Evolutionary conservation across 2,113 vertebrate genomes (phyloP).

Genomic region (Ochotona curzoniae): DNA sequence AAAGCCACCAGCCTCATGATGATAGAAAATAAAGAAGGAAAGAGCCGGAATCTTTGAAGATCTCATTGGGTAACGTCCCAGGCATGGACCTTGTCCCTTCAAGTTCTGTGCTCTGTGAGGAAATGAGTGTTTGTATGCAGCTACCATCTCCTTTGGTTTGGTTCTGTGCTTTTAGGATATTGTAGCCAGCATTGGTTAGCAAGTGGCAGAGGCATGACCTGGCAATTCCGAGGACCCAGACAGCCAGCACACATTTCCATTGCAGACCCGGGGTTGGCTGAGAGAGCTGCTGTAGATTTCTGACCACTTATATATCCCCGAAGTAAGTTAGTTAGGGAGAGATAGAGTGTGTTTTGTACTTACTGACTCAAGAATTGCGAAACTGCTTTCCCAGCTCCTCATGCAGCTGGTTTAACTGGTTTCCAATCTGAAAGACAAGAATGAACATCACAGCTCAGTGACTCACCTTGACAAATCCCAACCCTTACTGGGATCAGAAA

Average conservation of each 20-base stretch:
- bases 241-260: fast-evolving
- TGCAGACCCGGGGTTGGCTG: neutral
- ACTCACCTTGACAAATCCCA: neutral
- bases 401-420: neutral
- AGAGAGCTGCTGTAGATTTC: neutral
- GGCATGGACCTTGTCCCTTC: too few species aligned
- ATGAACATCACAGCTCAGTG: too few species aligned
- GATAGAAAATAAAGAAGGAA: neutral
- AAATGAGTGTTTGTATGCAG: neutral
- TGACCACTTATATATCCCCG: neutral
- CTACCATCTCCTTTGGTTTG: neutral
- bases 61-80: too few species aligned
- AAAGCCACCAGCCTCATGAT: neutral
- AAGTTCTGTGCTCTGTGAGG: neutral
- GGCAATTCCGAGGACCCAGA: neutral
- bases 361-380: neutral
- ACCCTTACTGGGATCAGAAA: too few species aligned
- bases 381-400: neutral
- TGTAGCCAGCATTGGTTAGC: neutral
- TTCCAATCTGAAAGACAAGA: neutral
- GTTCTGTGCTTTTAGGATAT: neutral
- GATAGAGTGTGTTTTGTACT: neutral
- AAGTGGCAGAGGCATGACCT: too few species aligned
- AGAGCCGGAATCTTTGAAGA: neutral
- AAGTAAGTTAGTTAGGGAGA: neutral